Evolutionary conservation across 2,113 vertebrate genomes (phyloP), one percentile per base, ranked within the genome.

Genomic region (Ciconia stormi): DNA sequence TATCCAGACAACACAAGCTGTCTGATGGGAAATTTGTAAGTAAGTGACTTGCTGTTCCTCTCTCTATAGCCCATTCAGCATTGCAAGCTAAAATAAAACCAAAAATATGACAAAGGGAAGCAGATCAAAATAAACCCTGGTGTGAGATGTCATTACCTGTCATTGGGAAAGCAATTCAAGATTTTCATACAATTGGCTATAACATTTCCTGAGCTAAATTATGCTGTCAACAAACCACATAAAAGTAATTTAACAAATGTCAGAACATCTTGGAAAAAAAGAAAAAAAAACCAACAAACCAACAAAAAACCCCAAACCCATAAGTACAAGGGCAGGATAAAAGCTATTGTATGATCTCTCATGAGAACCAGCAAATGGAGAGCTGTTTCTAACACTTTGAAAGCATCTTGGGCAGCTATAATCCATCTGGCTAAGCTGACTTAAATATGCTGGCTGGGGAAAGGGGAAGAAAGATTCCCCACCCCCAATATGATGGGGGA

Each of bases 221-320:
- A 71, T 1, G 3, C 22, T 82, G 82, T 88, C 74, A 72, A 72
- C 13, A 82, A 79, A 73, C 38, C 8, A 11, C 23, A 59, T 19
- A 85, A 44, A 63, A 91, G 47, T 87, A 82, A 85, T 81, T 78
- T 67, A 82, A 90, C 32, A 79, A 87, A 67, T 30, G 58, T 77
- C 42, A 88, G 78, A 77, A 87, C 8, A 16, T 56, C 9, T 58
- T 82, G 70, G 34, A 2, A 9, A 8, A 34, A 49, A 55, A 44
- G 16, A 10, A 7, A 8, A 9, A 14, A 10, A 0, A 38, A 38
- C 38, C 38, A 38, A 38, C 38, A 38, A 38, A 38, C 38, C 38
- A 38, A 38, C 38, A 38, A 38, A 38, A 4, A 14, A 10, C 0
- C 4, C 7, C 3, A 36, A 44, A 25, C 29, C 40, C 3, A 1